Conservation (phyloP, 2,888 invertebrate genomes). For the Pardosa pseudoannulata region DNA sequence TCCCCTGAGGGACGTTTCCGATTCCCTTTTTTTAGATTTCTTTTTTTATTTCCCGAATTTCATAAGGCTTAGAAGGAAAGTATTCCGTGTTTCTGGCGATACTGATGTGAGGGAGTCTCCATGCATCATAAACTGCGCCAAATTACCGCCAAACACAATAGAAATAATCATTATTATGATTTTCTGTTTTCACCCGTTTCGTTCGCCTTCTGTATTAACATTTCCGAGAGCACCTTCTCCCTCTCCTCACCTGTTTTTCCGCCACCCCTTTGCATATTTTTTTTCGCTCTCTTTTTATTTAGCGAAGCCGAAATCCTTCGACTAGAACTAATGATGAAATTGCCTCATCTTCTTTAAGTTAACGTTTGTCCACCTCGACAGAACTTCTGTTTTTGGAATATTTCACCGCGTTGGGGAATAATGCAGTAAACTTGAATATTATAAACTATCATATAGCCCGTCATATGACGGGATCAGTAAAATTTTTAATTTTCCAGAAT, state of each 20-base stretch:
- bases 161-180: slow-evolving; percentile 54
- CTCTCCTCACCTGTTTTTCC: neutral
- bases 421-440: too few relatives aligned
- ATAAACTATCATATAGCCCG: too few relatives aligned
- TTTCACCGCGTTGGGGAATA: too few relatives aligned
- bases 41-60: neutral
- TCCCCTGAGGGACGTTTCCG: slow-evolving; percentile 2
- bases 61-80: neutral
- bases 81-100: slow-evolving; percentile 7
- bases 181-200: slow-evolving; percentile 37
- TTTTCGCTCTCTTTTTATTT: slow-evolving; percentile 5
- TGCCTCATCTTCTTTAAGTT: slow-evolving; percentile 5
- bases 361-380: slow-evolving; percentile 28
- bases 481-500: too few relatives aligned
- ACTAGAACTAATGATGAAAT: slow-evolving; percentile 65
- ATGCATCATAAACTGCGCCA: slow-evolving; percentile 41
- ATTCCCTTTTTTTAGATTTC: neutral
- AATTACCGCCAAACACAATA: slow-evolving; percentile 43
- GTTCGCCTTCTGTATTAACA: slow-evolving; percentile 40
- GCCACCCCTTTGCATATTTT: slow-evolving; percentile 34
- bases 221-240: slow-evolving; percentile 21
- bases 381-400: neutral
- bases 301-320: slow-evolving; percentile 31
- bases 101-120: slow-evolving; percentile 1
- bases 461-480: too few relatives aligned